Conservation (phyloP, 2,797 vertebrate species). For the Rhincodon typus region DNA sequence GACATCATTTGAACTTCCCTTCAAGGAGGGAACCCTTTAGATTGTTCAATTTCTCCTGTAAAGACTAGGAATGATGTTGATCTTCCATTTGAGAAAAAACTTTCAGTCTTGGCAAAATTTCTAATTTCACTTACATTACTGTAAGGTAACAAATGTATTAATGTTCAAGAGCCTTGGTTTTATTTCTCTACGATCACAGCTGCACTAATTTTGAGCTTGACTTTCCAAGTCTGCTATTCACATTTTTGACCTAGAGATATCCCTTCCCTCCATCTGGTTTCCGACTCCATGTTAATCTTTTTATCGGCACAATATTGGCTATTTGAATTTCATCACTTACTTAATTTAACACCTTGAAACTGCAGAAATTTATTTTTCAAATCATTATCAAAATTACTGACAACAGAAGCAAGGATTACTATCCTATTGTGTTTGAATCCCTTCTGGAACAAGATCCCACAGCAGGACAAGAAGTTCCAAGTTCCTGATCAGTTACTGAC, state of each 20-base stretch:
- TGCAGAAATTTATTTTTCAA: background rate
- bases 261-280: background rate
- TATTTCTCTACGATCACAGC: background rate
- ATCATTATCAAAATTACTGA: background rate
- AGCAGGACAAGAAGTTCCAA: no score
- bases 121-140: background rate
- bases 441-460: background rate
- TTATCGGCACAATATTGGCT: background rate
- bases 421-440: background rate
- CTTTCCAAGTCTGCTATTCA: background rate
- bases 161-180: background rate
- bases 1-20: background rate
- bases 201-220: background rate
- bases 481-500: background rate
- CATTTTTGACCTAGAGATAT: background rate
- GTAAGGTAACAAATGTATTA: background rate
- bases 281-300: background rate
- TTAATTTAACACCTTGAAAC: background rate
- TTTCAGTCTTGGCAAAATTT: background rate
- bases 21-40: background rate
- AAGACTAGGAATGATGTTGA: background rate
- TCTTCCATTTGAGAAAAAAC: background rate
- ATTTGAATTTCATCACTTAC: background rate
- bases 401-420: background rate
- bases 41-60: background rate